Conservation (phyloP, 2,113 vertebrate genomes). For the Myiopsitta monachus region DNA sequence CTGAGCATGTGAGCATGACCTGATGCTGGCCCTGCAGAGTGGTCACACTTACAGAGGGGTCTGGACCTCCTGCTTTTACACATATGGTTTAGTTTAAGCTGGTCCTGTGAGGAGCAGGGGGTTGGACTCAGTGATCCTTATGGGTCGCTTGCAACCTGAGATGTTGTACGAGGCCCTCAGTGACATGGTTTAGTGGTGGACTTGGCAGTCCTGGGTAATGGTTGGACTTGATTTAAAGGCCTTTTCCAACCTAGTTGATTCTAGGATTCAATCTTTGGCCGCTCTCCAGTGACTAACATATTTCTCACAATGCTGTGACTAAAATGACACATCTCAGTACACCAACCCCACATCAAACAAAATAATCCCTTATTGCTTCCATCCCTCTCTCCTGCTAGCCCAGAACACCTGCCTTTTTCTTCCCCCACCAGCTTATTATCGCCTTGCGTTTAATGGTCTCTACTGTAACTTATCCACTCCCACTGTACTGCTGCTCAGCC, state of each 20-base stretch:
- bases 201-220: background rate
- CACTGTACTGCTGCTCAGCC: slow-evolving; percentile 19
- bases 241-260: background rate
- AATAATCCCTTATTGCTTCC: background rate
- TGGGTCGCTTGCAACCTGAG: background rate
- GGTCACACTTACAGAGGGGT: background rate
- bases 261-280: background rate
- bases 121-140: background rate
- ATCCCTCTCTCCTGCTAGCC: background rate
- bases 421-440: slow-evolving; percentile 24
- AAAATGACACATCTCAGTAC: background rate
- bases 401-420: background rate
- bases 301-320: background rate
- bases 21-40: rapidly evolving
- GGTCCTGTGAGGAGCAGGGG: background rate
- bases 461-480: background rate
- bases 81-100: background rate
- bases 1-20: background rate
- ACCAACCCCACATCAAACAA: background rate
- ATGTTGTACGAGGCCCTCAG: background rate
- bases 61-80: background rate
- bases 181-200: background rate
- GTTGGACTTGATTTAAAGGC: background rate
- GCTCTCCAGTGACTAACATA: background rate
- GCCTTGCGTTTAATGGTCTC: slow-evolving; percentile 11